Evolutionary conservation across 23 tunicate genomes (phyloP).

Genomic region (Ascidia mentula): DNA sequence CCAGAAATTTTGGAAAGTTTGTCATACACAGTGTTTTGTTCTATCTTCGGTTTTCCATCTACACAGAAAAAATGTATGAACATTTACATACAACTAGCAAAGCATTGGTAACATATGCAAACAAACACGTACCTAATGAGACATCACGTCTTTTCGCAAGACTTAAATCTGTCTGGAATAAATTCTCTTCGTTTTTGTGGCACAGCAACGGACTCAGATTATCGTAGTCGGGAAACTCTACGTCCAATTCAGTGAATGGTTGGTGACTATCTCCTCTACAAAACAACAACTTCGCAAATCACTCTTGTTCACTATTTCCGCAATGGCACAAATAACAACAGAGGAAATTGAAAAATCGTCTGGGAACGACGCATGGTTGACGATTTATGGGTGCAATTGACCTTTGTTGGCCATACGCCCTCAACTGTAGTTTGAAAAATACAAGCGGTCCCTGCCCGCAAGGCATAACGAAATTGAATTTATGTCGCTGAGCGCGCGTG

Average conservation of each 20-base stretch:
- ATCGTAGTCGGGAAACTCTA: slow-evolving; percentile 5
- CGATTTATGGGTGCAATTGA: background rate
- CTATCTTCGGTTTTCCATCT: background rate
- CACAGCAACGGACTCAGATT: background rate
- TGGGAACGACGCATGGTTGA: background rate
- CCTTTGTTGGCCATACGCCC: background rate
- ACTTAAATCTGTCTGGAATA: no score
- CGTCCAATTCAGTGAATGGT: background rate
- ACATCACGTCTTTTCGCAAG: no score
- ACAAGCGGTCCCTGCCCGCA: background rate
- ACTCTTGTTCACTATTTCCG: background rate
- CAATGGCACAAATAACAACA: background rate
- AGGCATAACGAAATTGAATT: background rate
- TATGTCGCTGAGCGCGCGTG: background rate
- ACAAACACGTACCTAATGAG: no score
- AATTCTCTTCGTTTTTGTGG: background rate
- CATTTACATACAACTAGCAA: background rate
- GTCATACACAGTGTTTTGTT: background rate
- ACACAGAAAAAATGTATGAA: background rate
- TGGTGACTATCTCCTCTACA: background rate
- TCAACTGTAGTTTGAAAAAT: background rate
- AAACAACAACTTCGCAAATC: background rate
- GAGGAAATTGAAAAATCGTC: background rate
- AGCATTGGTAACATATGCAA: no score
- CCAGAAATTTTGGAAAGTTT: background rate